Conservation (phyloP, 2,888 invertebrate genomes). For the Sminthurides aquaticus region DNA sequence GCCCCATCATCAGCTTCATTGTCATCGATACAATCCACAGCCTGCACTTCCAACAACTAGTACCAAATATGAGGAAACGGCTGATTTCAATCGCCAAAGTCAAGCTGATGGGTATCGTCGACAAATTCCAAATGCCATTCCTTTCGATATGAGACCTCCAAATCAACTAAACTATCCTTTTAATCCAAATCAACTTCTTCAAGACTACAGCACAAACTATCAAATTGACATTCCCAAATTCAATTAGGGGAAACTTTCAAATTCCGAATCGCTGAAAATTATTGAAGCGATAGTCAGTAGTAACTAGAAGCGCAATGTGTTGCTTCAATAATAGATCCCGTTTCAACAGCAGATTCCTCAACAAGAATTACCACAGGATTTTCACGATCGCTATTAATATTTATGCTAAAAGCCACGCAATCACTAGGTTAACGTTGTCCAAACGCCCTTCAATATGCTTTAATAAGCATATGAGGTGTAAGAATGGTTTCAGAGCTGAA, state of each 20-base stretch:
- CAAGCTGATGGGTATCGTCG: not conserved
- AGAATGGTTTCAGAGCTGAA: too few species aligned
- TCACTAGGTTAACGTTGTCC: too few species aligned
- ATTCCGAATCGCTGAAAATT: constrained; percentile 30
- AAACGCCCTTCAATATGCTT: too few species aligned
- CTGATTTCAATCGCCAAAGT: not conserved
- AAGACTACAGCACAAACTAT: constrained; percentile 7
- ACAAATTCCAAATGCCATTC: constrained; percentile 3
- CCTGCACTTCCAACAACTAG: not conserved
- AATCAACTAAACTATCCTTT: constrained; percentile 16
- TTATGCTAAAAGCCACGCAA: too few species aligned
- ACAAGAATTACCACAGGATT: constrained; percentile 1
- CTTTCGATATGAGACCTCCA: not conserved
- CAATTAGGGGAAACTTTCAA: constrained; percentile 19
- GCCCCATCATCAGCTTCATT: constrained; percentile 8
- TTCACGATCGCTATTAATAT: too few species aligned
- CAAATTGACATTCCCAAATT: constrained; percentile 21
- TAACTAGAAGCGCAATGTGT: constrained; percentile 22
- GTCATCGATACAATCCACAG: not conserved
- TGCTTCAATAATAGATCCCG: too few species aligned
- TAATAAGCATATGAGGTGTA: too few species aligned
- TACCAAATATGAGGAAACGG: not conserved
- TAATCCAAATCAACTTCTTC: too few species aligned
- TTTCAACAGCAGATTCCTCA: not conserved
- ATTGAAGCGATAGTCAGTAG: constrained; percentile 37